Conservation (phyloP, 2,113 vertebrate species). For the Gasterosteus nipponicus region DNA sequence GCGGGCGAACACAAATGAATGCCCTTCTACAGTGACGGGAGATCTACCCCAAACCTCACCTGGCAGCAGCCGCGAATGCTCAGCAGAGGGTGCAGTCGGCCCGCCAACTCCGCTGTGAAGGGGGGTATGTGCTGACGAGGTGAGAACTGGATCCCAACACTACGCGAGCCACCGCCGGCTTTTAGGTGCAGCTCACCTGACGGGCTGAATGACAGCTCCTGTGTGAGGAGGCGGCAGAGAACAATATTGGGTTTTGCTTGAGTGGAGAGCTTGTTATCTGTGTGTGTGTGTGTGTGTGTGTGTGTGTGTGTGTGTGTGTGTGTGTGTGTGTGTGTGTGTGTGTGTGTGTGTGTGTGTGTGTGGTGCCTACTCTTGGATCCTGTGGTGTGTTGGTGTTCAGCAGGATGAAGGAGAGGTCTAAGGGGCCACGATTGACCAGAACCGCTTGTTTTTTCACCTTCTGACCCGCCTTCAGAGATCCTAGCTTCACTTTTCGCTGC, state of each 20-base stretch:
- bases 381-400: conserved; percentile 67
- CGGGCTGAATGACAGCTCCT: conserved; percentile 78
- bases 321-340: background rate
- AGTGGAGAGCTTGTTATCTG: background rate
- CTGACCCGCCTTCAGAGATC: conserved; percentile 82
- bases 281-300: background rate
- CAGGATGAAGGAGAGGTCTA: conserved; percentile 79
- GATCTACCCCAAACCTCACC: conserved; percentile 21
- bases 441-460: conserved; percentile 77
- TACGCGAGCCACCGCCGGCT: conserved; percentile 76
- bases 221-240: background rate
- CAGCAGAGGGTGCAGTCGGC: conserved; percentile 82
- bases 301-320: conserved; percentile 1
- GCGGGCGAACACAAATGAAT: background rate
- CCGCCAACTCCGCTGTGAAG: conserved; percentile 80
- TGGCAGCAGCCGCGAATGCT: conserved; percentile 85
- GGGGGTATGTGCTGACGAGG: conserved; percentile 74
- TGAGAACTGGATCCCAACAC: conserved; percentile 83
- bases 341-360: background rate
- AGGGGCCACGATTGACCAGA: conserved; percentile 84
- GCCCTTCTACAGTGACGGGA: background rate
- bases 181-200: conserved; percentile 75
- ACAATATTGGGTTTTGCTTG: background rate
- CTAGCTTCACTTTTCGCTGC: conserved; percentile 84
- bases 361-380: conserved; percentile 80